Base-by-base conservation (phyloP, 92 coral and sea anemone genomes). In the Isaurus tuberculatus region DNA sequence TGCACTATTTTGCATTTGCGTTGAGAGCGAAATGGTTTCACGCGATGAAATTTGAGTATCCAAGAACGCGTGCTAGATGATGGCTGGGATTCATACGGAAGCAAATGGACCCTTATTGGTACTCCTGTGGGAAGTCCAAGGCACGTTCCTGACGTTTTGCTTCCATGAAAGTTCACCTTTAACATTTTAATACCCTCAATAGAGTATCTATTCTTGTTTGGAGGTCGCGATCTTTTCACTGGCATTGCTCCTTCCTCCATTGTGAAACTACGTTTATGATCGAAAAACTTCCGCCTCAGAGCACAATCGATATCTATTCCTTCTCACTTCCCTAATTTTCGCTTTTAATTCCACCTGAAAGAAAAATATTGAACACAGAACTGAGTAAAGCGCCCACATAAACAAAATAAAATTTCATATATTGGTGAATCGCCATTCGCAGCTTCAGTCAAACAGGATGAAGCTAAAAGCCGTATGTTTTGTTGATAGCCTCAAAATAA, bases 111-210 rank as follows among this genome's bases (percentile, higher is more conserved):
- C 14, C 70, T 36, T n/a, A 77, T 77, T 27, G 82, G 82, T 33
- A 77, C 70, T 23, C 82, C 82, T 26, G 82, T 77, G 55, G 82
- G 82, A 19, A 77, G 70, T 2, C 82, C 82, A 57, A 77, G 70
- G 49, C 70, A 58, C 9, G 82, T 77, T 43, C 82, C 82, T 20
- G 82, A 77, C 14, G 82, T 31, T 55, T 77, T 77, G 25, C 82
- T 65, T 4, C 55, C 65, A 9, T 77, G 33, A 60, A 77, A 58
- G 82, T 77, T 77, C 70, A 58, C 60, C 42, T 60, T 77, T 3
- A 77, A 60, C 82, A 77, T 77, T 34, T 77, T 77, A 19, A 77
- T 58, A 31, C 82, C 68, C 26, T 77, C 82, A 67, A 77, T 77
- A 17, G 82, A 77, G 25, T 77, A 77, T 58, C 82, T 58, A 29